phyloP scores from a whole-genome alignment of 2,888 invertebrate species.

The Andricus quercusramuli region DNA sequence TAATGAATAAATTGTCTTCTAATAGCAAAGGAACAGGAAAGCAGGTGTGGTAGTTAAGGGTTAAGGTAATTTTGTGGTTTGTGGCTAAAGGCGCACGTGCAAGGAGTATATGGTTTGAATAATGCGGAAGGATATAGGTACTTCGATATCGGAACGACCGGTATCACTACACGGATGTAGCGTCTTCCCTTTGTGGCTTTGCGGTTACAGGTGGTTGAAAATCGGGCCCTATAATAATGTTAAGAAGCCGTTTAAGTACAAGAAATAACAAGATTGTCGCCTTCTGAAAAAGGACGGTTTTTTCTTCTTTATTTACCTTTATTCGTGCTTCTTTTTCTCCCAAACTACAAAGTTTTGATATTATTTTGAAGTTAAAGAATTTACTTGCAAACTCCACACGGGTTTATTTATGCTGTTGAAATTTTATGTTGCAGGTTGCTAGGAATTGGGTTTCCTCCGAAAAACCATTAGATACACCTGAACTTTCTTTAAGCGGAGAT shows the following conservation, averaged over 20 bases:
- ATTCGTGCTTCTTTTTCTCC: too few relatives aligned
- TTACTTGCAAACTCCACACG: too few relatives aligned
- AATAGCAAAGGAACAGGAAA: slow-evolving; percentile 33
- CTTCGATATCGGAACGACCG: slow-evolving; percentile 55
- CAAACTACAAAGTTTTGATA: too few relatives aligned
- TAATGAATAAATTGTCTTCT: background rate
- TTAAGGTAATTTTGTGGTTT: slow-evolving; percentile 61
- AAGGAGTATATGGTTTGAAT: slow-evolving; percentile 51
- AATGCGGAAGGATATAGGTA: slow-evolving; percentile 58
- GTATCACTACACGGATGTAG: slow-evolving; percentile 62
- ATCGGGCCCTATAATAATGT: slow-evolving; percentile 67
- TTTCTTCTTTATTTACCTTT: background rate
- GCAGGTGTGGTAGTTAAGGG: slow-evolving; percentile 29
- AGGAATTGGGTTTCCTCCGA: slow-evolving; percentile 84
- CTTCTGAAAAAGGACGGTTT: background rate
- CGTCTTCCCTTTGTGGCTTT: slow-evolving; percentile 65
- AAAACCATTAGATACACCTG: slow-evolving; percentile 80
- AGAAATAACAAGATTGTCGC: background rate
- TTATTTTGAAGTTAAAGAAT: too few relatives aligned
- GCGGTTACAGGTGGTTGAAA: slow-evolving; percentile 64
- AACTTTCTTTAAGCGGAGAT: slow-evolving; percentile 79
- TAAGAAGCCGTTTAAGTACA: slow-evolving; percentile 71
- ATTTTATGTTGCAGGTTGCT: slow-evolving; percentile 78
- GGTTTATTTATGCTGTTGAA: background rate
- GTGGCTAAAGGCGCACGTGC: slow-evolving; percentile 54